These are phyloP conservation scores for Thripadectes ignobilis DNA, from an alignment of 2,797 vertebrate genomes.

Conservation along the genomic window DNA sequence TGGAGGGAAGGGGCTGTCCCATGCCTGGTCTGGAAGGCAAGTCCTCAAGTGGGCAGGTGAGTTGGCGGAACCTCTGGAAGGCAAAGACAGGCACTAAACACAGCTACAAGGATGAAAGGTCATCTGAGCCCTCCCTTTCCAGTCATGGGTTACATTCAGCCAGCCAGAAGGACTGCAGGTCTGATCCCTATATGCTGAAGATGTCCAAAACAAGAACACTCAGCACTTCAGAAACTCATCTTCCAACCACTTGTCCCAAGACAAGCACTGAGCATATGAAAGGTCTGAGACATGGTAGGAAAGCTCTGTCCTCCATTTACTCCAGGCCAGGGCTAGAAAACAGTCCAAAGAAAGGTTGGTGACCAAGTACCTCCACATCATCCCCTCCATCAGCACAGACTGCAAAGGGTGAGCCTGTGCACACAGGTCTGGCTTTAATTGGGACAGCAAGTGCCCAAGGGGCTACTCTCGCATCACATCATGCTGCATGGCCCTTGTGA, in stretches of 20 bases:
- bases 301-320: background rate
- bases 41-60: constrained; percentile 77
- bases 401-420: background rate
- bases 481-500: background rate
- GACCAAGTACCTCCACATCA: too few relatives aligned
- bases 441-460: background rate
- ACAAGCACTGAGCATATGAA: background rate
- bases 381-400: background rate
- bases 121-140: background rate
- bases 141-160: background rate
- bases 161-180: background rate
- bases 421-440: background rate
- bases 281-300: background rate
- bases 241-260: background rate
- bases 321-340: background rate
- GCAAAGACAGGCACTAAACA: constrained; percentile 8
- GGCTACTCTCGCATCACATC: background rate
- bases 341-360: background rate
- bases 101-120: background rate
- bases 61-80: constrained; percentile 76
- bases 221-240: background rate
- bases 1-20: background rate
- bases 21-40: constrained; percentile 37
- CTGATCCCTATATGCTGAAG: background rate
- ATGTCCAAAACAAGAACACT: background rate